These are phyloP conservation scores for Machaerirhynchus nigripectus DNA, from an alignment of 2,113 vertebrate species.

Conservation along the genomic window DNA sequence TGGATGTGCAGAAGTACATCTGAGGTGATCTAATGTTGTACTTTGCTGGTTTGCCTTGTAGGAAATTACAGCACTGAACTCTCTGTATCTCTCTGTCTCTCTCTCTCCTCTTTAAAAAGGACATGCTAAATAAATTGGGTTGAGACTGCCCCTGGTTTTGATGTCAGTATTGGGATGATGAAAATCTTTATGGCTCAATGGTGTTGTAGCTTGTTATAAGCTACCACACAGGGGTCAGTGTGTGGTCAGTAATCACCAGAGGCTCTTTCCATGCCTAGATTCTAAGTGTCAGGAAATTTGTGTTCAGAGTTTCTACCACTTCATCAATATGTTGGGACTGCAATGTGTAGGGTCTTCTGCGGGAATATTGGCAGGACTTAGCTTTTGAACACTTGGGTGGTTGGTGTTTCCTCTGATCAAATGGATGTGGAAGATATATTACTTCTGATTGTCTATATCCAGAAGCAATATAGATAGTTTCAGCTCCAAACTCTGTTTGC, in stretches of 20 bases:
- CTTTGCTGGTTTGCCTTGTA: background rate
- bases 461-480: background rate
- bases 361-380: background rate
- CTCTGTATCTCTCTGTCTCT: background rate
- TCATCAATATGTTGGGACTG: background rate
- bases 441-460: background rate
- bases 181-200: background rate
- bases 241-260: background rate
- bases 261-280: background rate
- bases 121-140: background rate
- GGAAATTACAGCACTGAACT: background rate
- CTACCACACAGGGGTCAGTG: background rate
- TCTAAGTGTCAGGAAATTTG: background rate
- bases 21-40: background rate
- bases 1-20: background rate
- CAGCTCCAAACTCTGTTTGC: background rate
- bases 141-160: background rate
- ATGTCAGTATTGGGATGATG: background rate
- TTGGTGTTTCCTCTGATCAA: background rate
- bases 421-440: background rate
- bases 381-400: background rate
- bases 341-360: background rate
- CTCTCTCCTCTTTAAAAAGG: background rate
- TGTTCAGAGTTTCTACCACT: background rate
- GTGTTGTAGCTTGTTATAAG: background rate